Evolutionary conservation across 1,140 invertebrate genomes (phyloP), one percentile per base, ranked within the genome.

Genomic region (Delia radicum): DNA sequence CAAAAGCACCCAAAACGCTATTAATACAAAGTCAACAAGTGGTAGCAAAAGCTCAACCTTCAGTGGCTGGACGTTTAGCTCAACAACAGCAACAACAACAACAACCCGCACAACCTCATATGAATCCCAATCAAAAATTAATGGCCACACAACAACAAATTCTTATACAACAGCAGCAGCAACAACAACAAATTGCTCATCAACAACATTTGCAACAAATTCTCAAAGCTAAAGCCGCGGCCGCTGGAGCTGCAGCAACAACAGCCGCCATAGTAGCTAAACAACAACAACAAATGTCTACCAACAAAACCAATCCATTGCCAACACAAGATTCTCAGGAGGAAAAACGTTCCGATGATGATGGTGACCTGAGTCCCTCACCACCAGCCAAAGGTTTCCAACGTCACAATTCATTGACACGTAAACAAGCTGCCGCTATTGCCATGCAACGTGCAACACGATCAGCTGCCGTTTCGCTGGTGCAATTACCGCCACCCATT

Each of bases 401-500:
- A 81, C 86, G 89, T 0, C 89, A 90, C 83, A 90, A 90, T 80
- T 90, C 89, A 73, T 79, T 90, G 10, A 89, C 89, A 24, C 83
- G 89, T 48, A 89, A 89, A 79, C 88, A 89, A 73, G 89, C 89
- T 8, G 87, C 89, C 3, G 87, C 87, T 2, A 88, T 87, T 77
- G 81, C 88, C 74, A 83, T 88, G 80, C 86, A 88, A 15, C 84
- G 88, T 48, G 87, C 82, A 71, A 80, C 88, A 75, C 85, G 89
- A 77, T 83, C 88, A 79, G 85, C 88, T 46, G 87, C 88, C 15
- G 93, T 94, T 18, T 93, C 93, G 24, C 86, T 95, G 31, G 92
- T 93, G 7, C 93, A 94, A 81, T 86, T 95, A 55, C 94, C 94
- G 48, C 94, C 94, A 24, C 94, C 94, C 3, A 89, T 94, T 37